These are phyloP conservation scores for Craterocephalus amniculus DNA, from an alignment of 2,797 vertebrate genomes.

Conservation along the genomic window DNA sequence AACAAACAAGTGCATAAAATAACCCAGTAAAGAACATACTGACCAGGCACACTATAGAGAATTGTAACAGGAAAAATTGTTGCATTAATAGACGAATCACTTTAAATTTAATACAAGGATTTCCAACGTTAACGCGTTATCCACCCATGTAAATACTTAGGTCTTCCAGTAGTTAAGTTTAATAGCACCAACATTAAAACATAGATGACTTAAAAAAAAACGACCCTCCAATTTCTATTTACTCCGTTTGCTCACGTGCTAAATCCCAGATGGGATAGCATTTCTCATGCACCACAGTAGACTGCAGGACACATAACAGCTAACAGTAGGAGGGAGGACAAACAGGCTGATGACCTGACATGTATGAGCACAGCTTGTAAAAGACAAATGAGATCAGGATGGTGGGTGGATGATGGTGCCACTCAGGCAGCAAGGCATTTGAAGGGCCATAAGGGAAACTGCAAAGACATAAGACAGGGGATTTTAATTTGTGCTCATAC, in stretches of 20 bases:
- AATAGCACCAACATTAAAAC: neutral
- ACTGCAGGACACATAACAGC: slow-evolving; percentile 59
- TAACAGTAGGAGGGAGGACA: slow-evolving; percentile 64
- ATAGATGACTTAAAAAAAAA: slow-evolving; percentile 14
- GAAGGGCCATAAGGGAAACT: slow-evolving; percentile 17
- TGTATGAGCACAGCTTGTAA: slow-evolving; percentile 55
- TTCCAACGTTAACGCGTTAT: slow-evolving; percentile 17
- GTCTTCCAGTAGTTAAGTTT: neutral
- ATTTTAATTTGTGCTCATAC: slow-evolving; percentile 6
- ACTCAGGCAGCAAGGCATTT: slow-evolving; percentile 40
- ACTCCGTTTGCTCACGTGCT: slow-evolving; percentile 42
- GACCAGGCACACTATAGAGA: neutral
- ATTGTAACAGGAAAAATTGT: neutral
- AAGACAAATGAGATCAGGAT: slow-evolving; percentile 61
- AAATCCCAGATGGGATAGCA: slow-evolving; percentile 70
- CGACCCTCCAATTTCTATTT: slow-evolving; percentile 54
- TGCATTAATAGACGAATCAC: neutral
- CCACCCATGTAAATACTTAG: slow-evolving; percentile 3
- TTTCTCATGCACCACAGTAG: slow-evolving; percentile 53
- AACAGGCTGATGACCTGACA: slow-evolving; percentile 64
- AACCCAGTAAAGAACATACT: neutral
- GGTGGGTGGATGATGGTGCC: slow-evolving; percentile 38
- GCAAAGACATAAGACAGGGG: slow-evolving; percentile 16
- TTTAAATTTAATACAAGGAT: neutral
- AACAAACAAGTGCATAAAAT: neutral